Percentiles rank a stretch among this genome's conserved stretches.
Conservation (phyloP, 2,888 invertebrate genomes). For the Patella caerulea region DNA sequence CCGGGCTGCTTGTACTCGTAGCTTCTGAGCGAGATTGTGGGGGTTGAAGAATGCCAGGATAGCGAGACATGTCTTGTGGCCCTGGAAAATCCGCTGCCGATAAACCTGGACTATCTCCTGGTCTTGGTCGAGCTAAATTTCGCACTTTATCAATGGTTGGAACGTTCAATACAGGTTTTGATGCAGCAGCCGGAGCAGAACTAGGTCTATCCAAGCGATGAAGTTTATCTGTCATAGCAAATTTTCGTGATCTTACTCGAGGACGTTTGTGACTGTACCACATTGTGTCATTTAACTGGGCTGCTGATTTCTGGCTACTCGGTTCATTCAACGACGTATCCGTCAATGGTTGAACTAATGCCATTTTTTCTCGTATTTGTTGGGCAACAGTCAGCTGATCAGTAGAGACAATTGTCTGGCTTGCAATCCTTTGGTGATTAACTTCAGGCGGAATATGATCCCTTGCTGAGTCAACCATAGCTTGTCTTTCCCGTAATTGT, state of each 20-base stretch:
- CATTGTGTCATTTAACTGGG: too few species aligned
- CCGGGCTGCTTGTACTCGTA: constrained; percentile 22
- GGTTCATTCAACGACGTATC: constrained; percentile 39
- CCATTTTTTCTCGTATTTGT: background rate
- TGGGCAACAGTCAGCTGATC: background rate
- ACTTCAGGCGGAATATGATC: too few species aligned
- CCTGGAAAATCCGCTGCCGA: background rate
- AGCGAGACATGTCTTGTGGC: background rate
- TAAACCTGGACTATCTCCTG: too few species aligned
- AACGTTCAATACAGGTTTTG: constrained; percentile 47
- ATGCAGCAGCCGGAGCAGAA: constrained; percentile 5
- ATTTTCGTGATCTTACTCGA: constrained; percentile 15
- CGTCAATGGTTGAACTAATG: background rate
- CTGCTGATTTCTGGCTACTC: too few species aligned
- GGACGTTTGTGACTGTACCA: too few species aligned
- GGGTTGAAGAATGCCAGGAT: background rate
- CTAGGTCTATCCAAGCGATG: constrained; percentile 20
- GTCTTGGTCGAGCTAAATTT: background rate
- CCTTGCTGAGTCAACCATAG: background rate
- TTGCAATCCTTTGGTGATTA: background rate
- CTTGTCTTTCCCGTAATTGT: background rate
- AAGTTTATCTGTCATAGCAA: constrained; percentile 33
- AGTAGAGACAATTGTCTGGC: background rate
- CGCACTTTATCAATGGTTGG: constrained; percentile 35
- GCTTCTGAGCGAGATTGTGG: constrained; percentile 22